These are phyloP conservation scores for Odontamblyopus lacepedii DNA, from an alignment of 2,797 vertebrate genomes.

Conservation along the genomic window DNA sequence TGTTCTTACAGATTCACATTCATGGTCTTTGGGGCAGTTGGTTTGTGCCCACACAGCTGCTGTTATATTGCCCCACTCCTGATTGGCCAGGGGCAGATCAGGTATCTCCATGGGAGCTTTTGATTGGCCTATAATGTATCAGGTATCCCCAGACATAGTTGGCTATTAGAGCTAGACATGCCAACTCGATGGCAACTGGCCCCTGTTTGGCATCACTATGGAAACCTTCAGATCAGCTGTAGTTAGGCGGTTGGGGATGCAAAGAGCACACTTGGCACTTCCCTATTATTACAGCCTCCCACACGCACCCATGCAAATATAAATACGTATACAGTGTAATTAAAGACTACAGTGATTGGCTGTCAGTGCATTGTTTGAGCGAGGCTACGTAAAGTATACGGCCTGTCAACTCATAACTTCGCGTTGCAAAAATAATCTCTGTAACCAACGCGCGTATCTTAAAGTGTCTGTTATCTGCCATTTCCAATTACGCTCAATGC, in stretches of 20 bases:
- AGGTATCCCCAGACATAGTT: constrained; percentile 54
- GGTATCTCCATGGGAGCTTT: constrained; percentile 40
- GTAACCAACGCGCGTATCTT: constrained; percentile 45
- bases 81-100: constrained; percentile 63
- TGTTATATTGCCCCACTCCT: constrained; percentile 32
- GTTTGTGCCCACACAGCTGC: constrained; percentile 46
- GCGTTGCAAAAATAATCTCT: constrained; percentile 43
- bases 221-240: constrained; percentile 34
- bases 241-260: constrained; percentile 42
- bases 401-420: constrained; percentile 44
- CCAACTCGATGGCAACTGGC: constrained; percentile 53
- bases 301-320: constrained; percentile 12
- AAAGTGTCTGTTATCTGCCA: constrained; percentile 56
- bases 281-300: constrained; percentile 23
- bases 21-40: constrained; percentile 24
- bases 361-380: constrained; percentile 41
- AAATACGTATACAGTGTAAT: constrained; percentile 40
- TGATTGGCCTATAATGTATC: constrained; percentile 53
- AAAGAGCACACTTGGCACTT: constrained; percentile 25
- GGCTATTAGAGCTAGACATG: constrained; percentile 41
- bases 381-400: constrained; percentile 36
- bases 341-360: constrained; percentile 34
- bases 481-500: constrained; percentile 43
- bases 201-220: constrained; percentile 60
- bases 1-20: constrained; percentile 13